phyloP scores from a whole-genome alignment of 2,113 vertebrate genomes.

The Rhagologus leucostigma region DNA sequence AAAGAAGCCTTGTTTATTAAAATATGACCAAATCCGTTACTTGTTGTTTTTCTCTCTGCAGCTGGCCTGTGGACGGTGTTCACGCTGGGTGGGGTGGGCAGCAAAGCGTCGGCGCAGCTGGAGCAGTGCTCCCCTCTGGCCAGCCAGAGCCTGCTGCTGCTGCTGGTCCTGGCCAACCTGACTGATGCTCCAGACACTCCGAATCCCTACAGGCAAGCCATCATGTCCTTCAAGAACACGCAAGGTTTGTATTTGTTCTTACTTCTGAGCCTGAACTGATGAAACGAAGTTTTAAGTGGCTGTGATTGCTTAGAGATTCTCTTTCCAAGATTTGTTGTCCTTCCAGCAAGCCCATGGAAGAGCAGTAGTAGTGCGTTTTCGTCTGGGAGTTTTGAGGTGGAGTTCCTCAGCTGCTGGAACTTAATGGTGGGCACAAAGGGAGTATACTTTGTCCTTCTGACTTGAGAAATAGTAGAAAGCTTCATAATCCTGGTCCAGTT shows the following conservation, averaged over 20 bases:
- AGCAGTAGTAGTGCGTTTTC: fast-evolving
- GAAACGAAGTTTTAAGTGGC: background rate
- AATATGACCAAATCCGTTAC: fast-evolving
- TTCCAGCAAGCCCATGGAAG: background rate
- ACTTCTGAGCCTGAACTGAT: background rate
- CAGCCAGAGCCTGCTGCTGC: conserved; percentile 93
- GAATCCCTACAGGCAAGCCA: conserved; percentile 92
- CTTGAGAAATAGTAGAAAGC: background rate
- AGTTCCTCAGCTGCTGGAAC: background rate
- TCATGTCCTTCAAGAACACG: conserved; percentile 93
- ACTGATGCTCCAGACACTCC: conserved; percentile 86
- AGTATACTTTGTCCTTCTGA: background rate
- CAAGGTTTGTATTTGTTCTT: conserved; percentile 81
- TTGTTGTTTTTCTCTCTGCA: conserved; percentile 32
- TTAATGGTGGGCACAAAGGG: background rate
- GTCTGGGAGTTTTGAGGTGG: background rate
- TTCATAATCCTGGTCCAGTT: background rate
- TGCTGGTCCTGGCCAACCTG: conserved; percentile 90
- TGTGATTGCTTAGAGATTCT: background rate
- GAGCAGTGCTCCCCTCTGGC: conserved; percentile 90
- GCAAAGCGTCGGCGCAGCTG: conserved; percentile 72
- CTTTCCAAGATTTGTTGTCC: background rate
- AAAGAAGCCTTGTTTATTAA: background rate
- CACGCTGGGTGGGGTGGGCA: conserved; percentile 87
- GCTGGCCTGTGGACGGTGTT: conserved; percentile 96